phyloP scores from a whole-genome alignment of 1,140 invertebrate genomes.

The Maconellicoccus hirsutus region DNA sequence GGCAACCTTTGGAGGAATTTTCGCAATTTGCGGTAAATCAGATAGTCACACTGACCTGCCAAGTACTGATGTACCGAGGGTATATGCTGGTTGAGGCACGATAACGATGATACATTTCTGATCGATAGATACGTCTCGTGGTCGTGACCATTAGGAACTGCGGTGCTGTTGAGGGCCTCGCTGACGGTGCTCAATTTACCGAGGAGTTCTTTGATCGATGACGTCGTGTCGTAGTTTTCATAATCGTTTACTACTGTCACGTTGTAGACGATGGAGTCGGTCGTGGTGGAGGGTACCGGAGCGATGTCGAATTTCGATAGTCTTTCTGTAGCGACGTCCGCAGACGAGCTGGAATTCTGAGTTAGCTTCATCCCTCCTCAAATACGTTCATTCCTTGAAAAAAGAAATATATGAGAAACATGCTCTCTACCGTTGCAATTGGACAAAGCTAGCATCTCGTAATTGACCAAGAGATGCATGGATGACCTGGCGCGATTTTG shows the following conservation, averaged over 20 bases:
- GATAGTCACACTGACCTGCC: background rate
- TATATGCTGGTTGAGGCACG: background rate
- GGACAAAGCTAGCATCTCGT: too few relatives aligned
- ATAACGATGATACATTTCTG: slow-evolving; percentile 6
- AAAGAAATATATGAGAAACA: too few relatives aligned
- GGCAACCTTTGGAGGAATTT: too few relatives aligned
- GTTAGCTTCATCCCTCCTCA: background rate
- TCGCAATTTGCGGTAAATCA: too few relatives aligned
- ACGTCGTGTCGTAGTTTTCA: background rate
- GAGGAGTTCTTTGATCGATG: background rate
- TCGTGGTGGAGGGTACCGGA: background rate
- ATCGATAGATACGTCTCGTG: background rate
- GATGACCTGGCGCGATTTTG: too few relatives aligned
- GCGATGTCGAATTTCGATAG: background rate
- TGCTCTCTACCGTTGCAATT: too few relatives aligned
- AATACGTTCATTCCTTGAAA: background rate
- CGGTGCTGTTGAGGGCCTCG: background rate
- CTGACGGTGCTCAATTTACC: background rate
- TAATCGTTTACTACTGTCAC: background rate
- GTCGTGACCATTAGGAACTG: background rate
- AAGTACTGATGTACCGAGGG: slow-evolving; percentile 4
- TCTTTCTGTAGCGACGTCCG: background rate
- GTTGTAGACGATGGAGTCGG: background rate
- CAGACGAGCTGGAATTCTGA: background rate
- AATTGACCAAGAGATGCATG: too few relatives aligned